Percentiles rank a stretch among this genome's conserved stretches.
Evolutionary conservation across 2,113 vertebrate genomes (phyloP).

Genomic region (Corythoichthys intestinalis): DNA sequence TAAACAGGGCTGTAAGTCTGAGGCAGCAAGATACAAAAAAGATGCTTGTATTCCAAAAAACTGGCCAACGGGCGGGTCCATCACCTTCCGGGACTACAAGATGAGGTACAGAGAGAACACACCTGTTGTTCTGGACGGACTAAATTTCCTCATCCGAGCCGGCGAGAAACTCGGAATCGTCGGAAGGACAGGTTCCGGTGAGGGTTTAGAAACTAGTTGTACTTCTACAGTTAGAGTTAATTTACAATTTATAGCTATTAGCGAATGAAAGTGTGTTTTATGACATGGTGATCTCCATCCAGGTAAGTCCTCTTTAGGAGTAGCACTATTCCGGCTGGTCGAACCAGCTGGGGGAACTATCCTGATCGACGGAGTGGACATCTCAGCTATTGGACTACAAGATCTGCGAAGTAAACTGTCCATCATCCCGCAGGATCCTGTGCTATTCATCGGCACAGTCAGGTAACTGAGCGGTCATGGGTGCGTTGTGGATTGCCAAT

Average conservation of each 20-base stretch:
- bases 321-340: slow-evolving; percentile 74
- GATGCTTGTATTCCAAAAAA: slow-evolving; percentile 49
- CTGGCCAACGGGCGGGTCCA: slow-evolving; percentile 73
- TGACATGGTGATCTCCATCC: not conserved
- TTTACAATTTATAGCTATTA: too few relatives aligned
- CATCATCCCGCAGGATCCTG: slow-evolving; percentile 79
- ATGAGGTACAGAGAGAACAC: slow-evolving; percentile 79
- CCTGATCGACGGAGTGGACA: slow-evolving; percentile 72
- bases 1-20: slow-evolving; percentile 68
- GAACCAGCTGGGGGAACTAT: slow-evolving; percentile 73
- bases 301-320: slow-evolving; percentile 79
- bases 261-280: too few relatives aligned
- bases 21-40: slow-evolving; percentile 54
- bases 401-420: slow-evolving; percentile 78
- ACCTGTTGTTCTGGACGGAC: slow-evolving; percentile 69
- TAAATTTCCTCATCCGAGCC: slow-evolving; percentile 66
- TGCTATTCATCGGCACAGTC: slow-evolving; percentile 79
- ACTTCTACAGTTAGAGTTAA: not conserved
- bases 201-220: slow-evolving; percentile 2
- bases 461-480: slow-evolving; percentile 55
- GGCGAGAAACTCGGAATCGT: slow-evolving; percentile 80
- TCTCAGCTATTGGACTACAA: slow-evolving; percentile 65
- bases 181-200: slow-evolving; percentile 72
- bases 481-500: not conserved
- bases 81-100: slow-evolving; percentile 72